These are phyloP conservation scores for Xiphophorus maculatus DNA, from an alignment of 2,113 vertebrate genomes.

Conservation along the genomic window DNA sequence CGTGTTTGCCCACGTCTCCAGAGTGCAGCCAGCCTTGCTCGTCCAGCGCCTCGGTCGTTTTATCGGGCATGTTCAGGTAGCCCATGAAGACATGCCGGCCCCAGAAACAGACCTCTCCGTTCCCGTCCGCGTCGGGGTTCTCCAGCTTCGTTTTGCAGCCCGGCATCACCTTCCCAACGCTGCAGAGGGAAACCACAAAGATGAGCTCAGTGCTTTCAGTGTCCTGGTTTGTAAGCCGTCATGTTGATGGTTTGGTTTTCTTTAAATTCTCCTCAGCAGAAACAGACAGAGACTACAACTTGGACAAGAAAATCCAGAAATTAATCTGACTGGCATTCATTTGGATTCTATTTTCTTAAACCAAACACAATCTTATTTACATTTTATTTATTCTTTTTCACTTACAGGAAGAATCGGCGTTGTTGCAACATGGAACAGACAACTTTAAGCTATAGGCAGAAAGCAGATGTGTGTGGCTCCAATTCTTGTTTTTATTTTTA, in stretches of 20 bases:
- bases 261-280: no score
- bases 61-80: constrained; percentile 79
- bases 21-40: constrained; percentile 82
- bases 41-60: constrained; percentile 78
- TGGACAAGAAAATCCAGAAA: no score
- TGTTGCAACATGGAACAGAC: no score
- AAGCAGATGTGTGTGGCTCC: neutral
- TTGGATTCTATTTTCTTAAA: no score
- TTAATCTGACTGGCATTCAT: no score
- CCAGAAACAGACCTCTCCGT: constrained; percentile 84
- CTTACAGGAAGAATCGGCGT: no score
- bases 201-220: neutral
- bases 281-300: no score
- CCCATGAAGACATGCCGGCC: constrained; percentile 85
- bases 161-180: constrained; percentile 77
- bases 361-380: no score
- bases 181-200: constrained; percentile 36
- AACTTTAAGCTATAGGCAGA: no score
- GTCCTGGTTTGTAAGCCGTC: neutral
- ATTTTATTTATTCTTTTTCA: no score
- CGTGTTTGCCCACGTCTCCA: constrained; percentile 78
- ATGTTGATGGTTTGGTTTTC: neutral
- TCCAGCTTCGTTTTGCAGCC: constrained; percentile 78
- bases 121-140: constrained; percentile 73
- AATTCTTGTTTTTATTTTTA: neutral